Evolutionary conservation across 1,140 invertebrate species (phyloP).

Genomic region (Prorops nasuta): DNA sequence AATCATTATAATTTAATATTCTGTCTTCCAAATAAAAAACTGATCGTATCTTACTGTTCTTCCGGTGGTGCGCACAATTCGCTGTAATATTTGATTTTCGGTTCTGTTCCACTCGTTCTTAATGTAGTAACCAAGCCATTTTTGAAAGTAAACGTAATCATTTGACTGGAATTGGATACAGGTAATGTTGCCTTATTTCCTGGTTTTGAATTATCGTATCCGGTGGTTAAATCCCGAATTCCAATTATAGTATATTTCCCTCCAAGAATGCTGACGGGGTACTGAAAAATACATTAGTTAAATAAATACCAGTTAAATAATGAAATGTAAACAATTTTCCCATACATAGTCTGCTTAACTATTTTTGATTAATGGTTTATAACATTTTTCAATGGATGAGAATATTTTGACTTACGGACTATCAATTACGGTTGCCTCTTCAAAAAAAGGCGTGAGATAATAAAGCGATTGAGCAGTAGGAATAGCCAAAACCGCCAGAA

Average conservation of each 20-base stretch:
- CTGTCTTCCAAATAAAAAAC: conserved; percentile 6
- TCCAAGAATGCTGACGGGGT: conserved; percentile 68
- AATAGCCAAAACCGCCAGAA: conserved; percentile 40
- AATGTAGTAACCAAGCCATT: conserved; percentile 87
- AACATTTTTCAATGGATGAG: not conserved
- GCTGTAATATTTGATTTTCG: conserved; percentile 97
- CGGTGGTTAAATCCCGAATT: conserved; percentile 86
- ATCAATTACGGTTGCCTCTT: conserved; percentile 18
- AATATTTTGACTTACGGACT: conserved; percentile 10
- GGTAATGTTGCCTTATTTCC: conserved; percentile 78
- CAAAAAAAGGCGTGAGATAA: conserved; percentile 44
- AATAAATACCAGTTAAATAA: not conserved
- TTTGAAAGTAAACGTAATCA: conserved; percentile 94
- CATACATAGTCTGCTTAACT: conserved; percentile 1
- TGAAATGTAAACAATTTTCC: not conserved
- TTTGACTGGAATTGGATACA: conserved; percentile 76
- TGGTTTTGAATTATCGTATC: conserved; percentile 76
- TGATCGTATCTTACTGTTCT: conserved; percentile 57
- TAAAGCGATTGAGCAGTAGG: conserved; percentile 45
- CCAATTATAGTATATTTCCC: conserved; percentile 72
- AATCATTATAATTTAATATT: conserved; percentile 1
- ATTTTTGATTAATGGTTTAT: conserved; percentile 1
- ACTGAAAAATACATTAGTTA: conserved; percentile 60
- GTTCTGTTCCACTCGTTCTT: conserved; percentile 97
- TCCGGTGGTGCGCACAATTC: conserved; percentile 77